Evolutionary conservation across 2,113 vertebrate species (phyloP).

Genomic region (Corythaixoides concolor): DNA sequence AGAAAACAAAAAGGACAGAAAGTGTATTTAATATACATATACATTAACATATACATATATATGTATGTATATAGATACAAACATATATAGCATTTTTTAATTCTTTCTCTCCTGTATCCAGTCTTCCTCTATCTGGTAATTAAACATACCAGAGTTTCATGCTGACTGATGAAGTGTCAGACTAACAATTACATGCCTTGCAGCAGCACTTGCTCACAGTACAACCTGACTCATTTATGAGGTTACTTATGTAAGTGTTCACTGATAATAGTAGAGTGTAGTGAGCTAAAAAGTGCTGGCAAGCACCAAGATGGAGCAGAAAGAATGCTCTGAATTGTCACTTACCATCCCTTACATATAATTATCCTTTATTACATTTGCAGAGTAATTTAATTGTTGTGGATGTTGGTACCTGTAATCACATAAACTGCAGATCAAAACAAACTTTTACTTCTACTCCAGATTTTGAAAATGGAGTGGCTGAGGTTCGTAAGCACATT

Average conservation of each 20-base stretch:
- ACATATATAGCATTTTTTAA: not conserved
- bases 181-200: not conserved
- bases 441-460: not conserved
- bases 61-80: not conserved
- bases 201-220: not conserved
- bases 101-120: not conserved
- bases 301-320: not conserved
- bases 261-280: not conserved
- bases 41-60: not conserved
- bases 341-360: not conserved
- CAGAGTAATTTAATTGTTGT: not conserved
- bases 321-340: not conserved
- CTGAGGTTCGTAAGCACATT: not conserved
- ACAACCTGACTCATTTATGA: not conserved
- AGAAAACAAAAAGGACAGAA: not conserved
- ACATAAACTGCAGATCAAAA: not conserved
- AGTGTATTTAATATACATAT: not conserved
- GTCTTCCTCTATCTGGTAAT: not conserved
- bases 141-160: not conserved
- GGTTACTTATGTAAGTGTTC: not conserved
- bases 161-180: not conserved
- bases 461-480: not conserved
- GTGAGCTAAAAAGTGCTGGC: not conserved
- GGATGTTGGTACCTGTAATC: not conserved
- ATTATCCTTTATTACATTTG: not conserved